Base-by-base conservation (phyloP, 37 sponge, comb jelly and placozoan species). In the Agelas oroides region DNA sequence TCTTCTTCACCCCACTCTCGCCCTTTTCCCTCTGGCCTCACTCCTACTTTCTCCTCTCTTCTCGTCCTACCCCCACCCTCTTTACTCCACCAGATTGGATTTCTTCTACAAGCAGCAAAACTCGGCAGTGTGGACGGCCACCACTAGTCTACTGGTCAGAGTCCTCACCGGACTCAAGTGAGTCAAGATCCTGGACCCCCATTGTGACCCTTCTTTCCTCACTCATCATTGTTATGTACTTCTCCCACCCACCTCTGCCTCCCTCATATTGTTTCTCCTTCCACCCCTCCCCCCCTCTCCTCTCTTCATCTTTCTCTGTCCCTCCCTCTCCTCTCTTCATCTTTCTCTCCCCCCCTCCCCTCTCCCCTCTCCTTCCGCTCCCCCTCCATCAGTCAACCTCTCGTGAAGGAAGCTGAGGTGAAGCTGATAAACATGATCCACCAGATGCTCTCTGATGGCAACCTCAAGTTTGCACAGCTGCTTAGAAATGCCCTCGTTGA, bases 401-500 rank as follows among this genome's bases (percentile, higher is more conserved):
- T 89, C 5, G 19, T 19, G 20, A 59, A 70, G 56, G 93, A 89
- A 31, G 82, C 86, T 0, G 71, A 93, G 79, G 67, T 85, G 30
- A 46, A 65, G n/a, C 58, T 93, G 54, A 88, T 89, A 34, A 83
- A 73, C 31, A 37, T 85, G 41, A 70, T 88, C 59, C 87, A 93
- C 52, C 76, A 75, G 25, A 85, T 93, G 83, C 75, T 93, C 46
- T 63, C 71, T 20, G 85, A 80, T 28, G 89, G 89, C 32, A 70
- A 89, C 63, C 83, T 93, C 59, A 93, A 93, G 71, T 93, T 93
- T 76, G 93, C 83, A 13, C 93, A 93, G 69, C 79, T 93, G 33
- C 40, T 89, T 0, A 79, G 93, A 78, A 77, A 85, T 77, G 74
- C 81, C 21, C 76, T 90, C 20, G 76, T 90, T 11, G 76, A 65